phyloP scores from a whole-genome alignment of 2,888 invertebrate genomes.

The Pilophorus perplexus region DNA sequence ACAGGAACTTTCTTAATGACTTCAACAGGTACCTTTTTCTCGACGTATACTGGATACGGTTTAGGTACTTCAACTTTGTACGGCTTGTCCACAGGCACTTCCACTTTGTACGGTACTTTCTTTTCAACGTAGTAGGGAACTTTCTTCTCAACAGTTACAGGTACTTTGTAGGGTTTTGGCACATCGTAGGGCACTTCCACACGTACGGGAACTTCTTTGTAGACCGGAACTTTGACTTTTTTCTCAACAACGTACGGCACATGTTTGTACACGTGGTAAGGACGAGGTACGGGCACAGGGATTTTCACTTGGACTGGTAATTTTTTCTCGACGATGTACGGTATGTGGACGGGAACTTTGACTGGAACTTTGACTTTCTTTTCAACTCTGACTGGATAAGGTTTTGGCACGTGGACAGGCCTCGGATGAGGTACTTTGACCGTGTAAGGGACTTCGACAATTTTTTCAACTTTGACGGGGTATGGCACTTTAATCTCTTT shows the following conservation, averaged over 20 bases:
- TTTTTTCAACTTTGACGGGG: slow-evolving; percentile 50
- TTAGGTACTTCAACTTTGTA: slow-evolving; percentile 46
- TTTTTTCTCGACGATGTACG: slow-evolving; percentile 49
- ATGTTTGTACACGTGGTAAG: slow-evolving; percentile 48
- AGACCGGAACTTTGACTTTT: slow-evolving; percentile 47
- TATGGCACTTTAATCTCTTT: slow-evolving; percentile 43
- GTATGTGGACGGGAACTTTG: slow-evolving; percentile 47
- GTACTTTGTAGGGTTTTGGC: slow-evolving; percentile 46
- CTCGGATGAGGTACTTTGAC: slow-evolving; percentile 49
- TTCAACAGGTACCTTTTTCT: slow-evolving; percentile 53
- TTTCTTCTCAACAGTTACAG: slow-evolving; percentile 48
- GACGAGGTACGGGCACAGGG: slow-evolving; percentile 48
- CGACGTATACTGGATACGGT: slow-evolving; percentile 40
- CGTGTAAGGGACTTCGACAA: slow-evolving; percentile 50
- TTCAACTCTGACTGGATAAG: slow-evolving; percentile 49
- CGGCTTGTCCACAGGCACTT: slow-evolving; percentile 47
- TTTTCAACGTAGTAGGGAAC: slow-evolving; percentile 49
- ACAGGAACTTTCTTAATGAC: slow-evolving; percentile 76
- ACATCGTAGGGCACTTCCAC: slow-evolving; percentile 48
- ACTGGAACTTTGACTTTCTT: slow-evolving; percentile 49
- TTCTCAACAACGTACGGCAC: slow-evolving; percentile 49
- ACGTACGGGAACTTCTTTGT: slow-evolving; percentile 48
- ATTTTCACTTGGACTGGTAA: slow-evolving; percentile 48
- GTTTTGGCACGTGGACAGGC: slow-evolving; percentile 48
- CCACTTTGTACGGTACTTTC: slow-evolving; percentile 39